These are phyloP conservation scores for Scaptodrosophila latifasciaeformis DNA, from an alignment of 2,888 invertebrate species.

Conservation along the genomic window DNA sequence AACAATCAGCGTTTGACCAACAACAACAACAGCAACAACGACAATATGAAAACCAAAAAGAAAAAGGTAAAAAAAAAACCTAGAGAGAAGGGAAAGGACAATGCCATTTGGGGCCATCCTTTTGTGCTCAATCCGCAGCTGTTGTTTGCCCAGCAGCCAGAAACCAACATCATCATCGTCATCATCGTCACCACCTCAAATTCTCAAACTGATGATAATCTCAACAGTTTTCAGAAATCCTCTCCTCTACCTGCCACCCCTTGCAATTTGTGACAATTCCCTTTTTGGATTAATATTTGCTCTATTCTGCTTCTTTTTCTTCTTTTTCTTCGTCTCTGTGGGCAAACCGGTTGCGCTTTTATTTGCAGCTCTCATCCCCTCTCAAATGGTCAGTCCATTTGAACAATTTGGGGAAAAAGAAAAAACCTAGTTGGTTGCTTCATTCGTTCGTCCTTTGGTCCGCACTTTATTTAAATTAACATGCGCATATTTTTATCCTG, in stretches of 20 bases:
- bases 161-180: constrained; percentile 26
- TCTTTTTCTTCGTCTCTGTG: too few relatives aligned
- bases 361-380: too few relatives aligned
- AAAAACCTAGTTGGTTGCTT: not conserved
- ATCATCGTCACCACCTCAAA: constrained; percentile 32
- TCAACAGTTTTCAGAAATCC: constrained; percentile 1
- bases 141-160: constrained; percentile 55
- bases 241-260: constrained; percentile 13
- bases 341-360: constrained; percentile 57
- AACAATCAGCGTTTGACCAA: constrained; percentile 55
- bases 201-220: constrained; percentile 7
- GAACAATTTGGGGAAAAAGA: too few relatives aligned
- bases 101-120: constrained; percentile 41
- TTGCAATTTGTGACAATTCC: constrained; percentile 69
- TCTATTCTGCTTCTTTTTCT: constrained; percentile 23
- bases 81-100: constrained; percentile 14
- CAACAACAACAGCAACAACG: constrained; percentile 5
- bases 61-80: not conserved
- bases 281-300: constrained; percentile 69
- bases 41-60: constrained; percentile 2
- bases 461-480: constrained; percentile 60
- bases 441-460: constrained; percentile 22
- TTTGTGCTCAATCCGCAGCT: constrained; percentile 49
- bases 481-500: constrained; percentile 53
- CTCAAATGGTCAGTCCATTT: too few relatives aligned